phyloP scores from a whole-genome alignment of 2,113 vertebrate species.

The Ancistrus triradiatus region DNA sequence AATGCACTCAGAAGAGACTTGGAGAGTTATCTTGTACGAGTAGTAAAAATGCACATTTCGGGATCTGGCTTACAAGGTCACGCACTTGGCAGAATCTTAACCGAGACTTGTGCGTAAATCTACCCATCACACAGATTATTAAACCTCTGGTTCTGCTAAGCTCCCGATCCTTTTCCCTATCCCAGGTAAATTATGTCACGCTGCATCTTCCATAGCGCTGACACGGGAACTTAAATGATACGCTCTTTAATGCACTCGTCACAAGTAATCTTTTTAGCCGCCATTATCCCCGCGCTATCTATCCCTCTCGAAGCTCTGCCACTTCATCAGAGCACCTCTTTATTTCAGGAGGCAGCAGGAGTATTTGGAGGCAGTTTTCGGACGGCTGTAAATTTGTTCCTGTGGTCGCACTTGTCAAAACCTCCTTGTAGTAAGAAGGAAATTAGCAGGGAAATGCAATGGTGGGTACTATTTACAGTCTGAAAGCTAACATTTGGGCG shows the following conservation, averaged over 20 bases:
- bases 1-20: no score
- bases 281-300: slow-evolving; percentile 38
- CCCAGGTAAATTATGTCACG: slow-evolving; percentile 35
- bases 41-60: no score
- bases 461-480: slow-evolving; percentile 31
- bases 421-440: slow-evolving; percentile 21
- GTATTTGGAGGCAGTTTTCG: slow-evolving; percentile 29
- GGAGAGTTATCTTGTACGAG: no score
- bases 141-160: no score
- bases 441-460: slow-evolving; percentile 16
- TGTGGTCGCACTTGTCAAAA: slow-evolving; percentile 28
- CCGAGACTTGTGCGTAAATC: no score
- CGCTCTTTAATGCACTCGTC: slow-evolving; percentile 43
- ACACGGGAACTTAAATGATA: slow-evolving; percentile 40
- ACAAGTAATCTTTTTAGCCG: slow-evolving; percentile 46
- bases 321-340: slow-evolving; percentile 42
- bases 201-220: slow-evolving; percentile 39
- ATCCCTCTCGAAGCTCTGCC: slow-evolving; percentile 23
- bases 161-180: slow-evolving; percentile 3
- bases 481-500: slow-evolving; percentile 34
- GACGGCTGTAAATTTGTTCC: slow-evolving; percentile 31
- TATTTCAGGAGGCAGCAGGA: slow-evolving; percentile 37
- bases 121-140: neutral
- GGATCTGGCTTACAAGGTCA: no score
- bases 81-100: no score